Evolutionary conservation across 2,888 invertebrate genomes (phyloP).

Genomic region (Megalurothrips usitatus): DNA sequence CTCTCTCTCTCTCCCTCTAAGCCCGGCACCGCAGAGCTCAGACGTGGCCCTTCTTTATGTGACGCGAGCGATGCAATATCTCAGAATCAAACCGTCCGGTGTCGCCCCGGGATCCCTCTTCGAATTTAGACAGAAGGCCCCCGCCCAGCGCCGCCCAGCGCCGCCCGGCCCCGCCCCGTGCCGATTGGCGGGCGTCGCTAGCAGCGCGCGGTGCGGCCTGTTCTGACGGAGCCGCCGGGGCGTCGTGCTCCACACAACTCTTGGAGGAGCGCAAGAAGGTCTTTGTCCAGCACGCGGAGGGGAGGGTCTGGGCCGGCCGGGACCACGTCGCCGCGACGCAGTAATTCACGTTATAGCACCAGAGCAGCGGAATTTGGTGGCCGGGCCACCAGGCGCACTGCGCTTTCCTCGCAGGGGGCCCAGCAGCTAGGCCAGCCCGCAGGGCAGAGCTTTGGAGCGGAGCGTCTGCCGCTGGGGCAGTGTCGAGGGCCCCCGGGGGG

Average conservation of each 20-base stretch:
- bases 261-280: slow-evolving; percentile 14
- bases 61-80: slow-evolving; percentile 1
- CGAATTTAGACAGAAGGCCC: not conserved
- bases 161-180: not conserved
- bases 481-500: not conserved
- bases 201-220: not conserved
- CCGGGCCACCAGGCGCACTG: not conserved
- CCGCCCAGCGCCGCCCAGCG: not conserved
- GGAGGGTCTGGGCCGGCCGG: not conserved
- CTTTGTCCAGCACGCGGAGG: slow-evolving; percentile 2
- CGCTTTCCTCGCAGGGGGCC: not conserved
- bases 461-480: too few species aligned
- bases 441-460: too few species aligned
- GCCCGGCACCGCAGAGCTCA: not conserved
- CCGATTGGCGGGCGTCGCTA: not conserved
- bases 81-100: slow-evolving; percentile 13
- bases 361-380: not conserved
- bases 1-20: too few species aligned
- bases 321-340: slow-evolving; percentile 1
- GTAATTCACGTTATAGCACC: slow-evolving; percentile 17
- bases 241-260: not conserved
- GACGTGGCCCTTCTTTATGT: slow-evolving; percentile 3
- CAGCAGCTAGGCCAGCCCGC: too few species aligned
- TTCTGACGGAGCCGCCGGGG: not conserved
- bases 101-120: not conserved